Base-by-base conservation (phyloP, 35 echinoderm and acorn worm species). In the Eucidaris tribuloides region DNA sequence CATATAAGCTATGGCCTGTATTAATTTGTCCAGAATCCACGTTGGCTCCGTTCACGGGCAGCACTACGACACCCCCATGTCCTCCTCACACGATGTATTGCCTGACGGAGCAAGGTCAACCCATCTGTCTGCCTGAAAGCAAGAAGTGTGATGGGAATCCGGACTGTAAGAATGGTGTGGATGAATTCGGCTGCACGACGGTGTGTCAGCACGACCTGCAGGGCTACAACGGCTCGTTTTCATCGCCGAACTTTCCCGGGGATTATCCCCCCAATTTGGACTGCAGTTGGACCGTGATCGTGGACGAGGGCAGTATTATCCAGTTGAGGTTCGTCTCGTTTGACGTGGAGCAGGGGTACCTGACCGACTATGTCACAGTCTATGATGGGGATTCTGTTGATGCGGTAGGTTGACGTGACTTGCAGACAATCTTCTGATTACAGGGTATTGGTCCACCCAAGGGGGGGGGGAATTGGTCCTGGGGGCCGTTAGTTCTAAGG, bases 101-200 rank as follows among this genome's bases (percentile, higher is more conserved):
- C 76, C 25, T 49, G 2, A 24, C 34, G 14, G 40, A 13, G 5
- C 29, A n/a, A 4, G 24, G 36, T 24, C 19, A 48, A 20, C 77
- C 58, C 6, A 31, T 28, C 6, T 88, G 85, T 45, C 58, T 88
- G 4, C 57, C 76, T 4, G 85, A 88, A 25, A 23, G 28, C 54
- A 40, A 66, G 49, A 96, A 96, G 61, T 96, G 93, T 52, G 93
- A 96, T 43, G 88, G 88, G 1, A 84, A 87, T 46, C n/a, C 42
- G 18, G 93, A 96, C 58, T 96, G 93, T 42, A 20, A 14, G 3
- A 48, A 77, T 43, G 57, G 68, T 7, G 33, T 78, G 37, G 92
- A 96, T 29, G 92, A 96, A 40, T 25, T 48, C 1, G 54, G 49
- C 11, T 96, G 92, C 34, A 14, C 41, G 14, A 34, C 66, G 7